A percentile compares a stretch with the other conserved stretches of the same genome.
phyloP scores from a whole-genome alignment of 2,888 invertebrate species.

The Acanthosoma haemorrhoidale region DNA sequence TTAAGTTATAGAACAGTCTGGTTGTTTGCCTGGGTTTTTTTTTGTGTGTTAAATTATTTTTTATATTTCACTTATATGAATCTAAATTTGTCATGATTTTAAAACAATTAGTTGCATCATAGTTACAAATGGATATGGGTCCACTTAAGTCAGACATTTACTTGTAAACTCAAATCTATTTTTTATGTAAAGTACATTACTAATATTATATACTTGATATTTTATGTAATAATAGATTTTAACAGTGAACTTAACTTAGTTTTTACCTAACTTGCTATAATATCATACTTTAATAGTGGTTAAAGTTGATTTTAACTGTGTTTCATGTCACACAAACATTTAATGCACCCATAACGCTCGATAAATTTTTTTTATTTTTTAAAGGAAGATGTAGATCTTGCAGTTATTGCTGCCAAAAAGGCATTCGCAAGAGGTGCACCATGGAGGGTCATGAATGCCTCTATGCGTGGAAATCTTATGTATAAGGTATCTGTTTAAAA shows the following conservation, averaged over 20 bases:
- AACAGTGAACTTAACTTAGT: background rate
- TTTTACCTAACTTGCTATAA: too few species aligned
- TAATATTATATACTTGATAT: background rate
- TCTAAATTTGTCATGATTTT: too few species aligned
- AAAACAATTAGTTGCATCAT: too few species aligned
- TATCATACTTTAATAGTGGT: conserved; percentile 14
- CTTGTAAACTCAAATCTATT: too few species aligned
- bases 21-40: too few species aligned
- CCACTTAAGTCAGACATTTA: too few species aligned
- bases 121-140: too few species aligned
- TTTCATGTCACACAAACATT: too few species aligned
- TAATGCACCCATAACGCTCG: background rate
- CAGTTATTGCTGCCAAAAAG: conserved; percentile 70
- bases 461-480: conserved; percentile 68
- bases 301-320: conserved; percentile 1
- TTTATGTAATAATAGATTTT: background rate
- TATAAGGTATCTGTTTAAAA: conserved; percentile 46
- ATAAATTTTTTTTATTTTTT: conserved; percentile 31
- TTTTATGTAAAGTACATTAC: background rate
- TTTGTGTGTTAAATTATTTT: too few species aligned
- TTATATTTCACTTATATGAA: too few species aligned
- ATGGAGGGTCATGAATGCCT: conserved; percentile 79
- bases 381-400: conserved; percentile 70
- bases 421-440: conserved; percentile 68
- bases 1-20: too few species aligned